Evolutionary conservation across 1,140 invertebrate genomes (phyloP), one percentile per base, ranked within the genome.

Genomic region (Cyclina sinensis): DNA sequence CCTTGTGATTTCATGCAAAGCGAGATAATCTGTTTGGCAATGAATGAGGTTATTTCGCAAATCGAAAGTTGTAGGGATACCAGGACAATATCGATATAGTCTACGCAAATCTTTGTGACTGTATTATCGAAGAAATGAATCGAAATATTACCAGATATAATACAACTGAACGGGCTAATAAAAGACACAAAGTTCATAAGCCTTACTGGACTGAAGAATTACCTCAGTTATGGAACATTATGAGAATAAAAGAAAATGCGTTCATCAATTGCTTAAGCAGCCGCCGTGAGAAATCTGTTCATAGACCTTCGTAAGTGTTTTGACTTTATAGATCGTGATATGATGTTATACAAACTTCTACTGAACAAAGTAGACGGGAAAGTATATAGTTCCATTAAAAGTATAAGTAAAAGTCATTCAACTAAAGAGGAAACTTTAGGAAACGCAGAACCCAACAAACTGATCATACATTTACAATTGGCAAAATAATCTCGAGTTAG

Each of bases 141-240:
- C 14, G 46, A 5, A 80, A 43, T 27, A 78, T 85, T n/a, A 48
- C 70, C 24, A 35, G 88, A 30, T 27, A 16, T 35, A 39, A 14
- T 57, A 46, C 78, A 59, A 65, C 62, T 3, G 70, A 68, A 24
- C 24, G 27, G 35, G 27, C 32, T 12, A 51, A 0, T 32, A 62
- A 62, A 1, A 12, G 54, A 16, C 24, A 43, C n/a, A 54, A 21
- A 65, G 5, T 27, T n/a, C 14, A 59, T 5, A 51, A 88, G 62
- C 43, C 80, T 2, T 65, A 70, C n/a, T 84, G 86, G 79, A 43
- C 57, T 21, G 86, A 90, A n/a, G 35, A 35, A 4, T 24, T 88
- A 14, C 7, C 1, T 21, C 9, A 30, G 7, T 57, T 90, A 18
- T 89, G 89, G 89, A 21, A 73, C 48, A 24, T 11, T 12, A 43